Percentiles rank a stretch among this genome's conserved stretches.
Evolutionary conservation across 2,888 invertebrate species (phyloP).

Genomic region (Cistogaster globosa): DNA sequence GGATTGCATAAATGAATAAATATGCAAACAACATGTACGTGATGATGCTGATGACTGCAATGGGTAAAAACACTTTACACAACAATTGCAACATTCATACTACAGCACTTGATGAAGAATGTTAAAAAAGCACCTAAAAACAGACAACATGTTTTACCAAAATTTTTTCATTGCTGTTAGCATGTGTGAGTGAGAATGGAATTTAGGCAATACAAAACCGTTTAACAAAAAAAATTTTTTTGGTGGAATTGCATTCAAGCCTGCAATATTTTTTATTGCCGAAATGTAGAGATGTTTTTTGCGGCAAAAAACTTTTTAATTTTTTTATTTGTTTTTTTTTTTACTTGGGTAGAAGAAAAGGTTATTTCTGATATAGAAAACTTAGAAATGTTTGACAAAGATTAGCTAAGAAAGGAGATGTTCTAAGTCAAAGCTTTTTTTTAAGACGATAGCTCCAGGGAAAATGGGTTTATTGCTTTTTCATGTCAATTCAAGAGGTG

Average conservation of each 20-base stretch:
- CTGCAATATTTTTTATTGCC: constrained; percentile 12
- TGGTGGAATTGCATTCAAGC: constrained; percentile 34
- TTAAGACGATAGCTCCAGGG: too few relatives aligned
- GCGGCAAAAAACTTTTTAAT: neutral
- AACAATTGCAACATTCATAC: constrained; percentile 35
- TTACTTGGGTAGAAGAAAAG: neutral
- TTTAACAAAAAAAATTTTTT: neutral
- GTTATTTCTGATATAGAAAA: too few relatives aligned
- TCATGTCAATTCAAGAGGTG: too few relatives aligned
- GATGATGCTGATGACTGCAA: constrained; percentile 48
- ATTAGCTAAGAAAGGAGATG: too few relatives aligned
- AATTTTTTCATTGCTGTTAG: constrained; percentile 1
- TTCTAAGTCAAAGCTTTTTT: too few relatives aligned
- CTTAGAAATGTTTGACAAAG: too few relatives aligned
- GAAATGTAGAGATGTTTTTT: constrained; percentile 2
- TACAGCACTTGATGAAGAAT: constrained; percentile 41
- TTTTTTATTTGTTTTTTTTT: neutral
- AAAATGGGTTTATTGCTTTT: too few relatives aligned
- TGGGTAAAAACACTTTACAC: constrained; percentile 11
- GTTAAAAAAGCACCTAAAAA: constrained; percentile 60
- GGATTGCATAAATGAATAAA: constrained; percentile 49
- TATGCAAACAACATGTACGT: constrained; percentile 61
- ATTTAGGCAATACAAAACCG: constrained; percentile 32
- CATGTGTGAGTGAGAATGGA: neutral
- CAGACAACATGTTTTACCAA: constrained; percentile 59